phyloP scores from a whole-genome alignment of 2,888 invertebrate species.

The Criorhina ranunculi region DNA sequence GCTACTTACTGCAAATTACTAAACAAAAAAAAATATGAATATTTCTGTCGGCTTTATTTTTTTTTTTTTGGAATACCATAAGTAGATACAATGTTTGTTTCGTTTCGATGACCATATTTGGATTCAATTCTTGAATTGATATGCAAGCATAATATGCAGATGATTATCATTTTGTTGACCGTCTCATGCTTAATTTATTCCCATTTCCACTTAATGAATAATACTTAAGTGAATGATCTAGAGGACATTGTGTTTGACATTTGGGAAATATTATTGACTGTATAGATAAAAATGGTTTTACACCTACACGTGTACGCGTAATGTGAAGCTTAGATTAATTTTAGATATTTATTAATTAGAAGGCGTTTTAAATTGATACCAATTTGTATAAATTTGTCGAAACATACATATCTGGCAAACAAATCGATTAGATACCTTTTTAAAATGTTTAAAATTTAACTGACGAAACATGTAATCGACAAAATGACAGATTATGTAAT shows the following conservation, averaged over 20 bases:
- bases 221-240: conserved; percentile 43
- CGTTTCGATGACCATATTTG: conserved; percentile 32
- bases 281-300: not conserved
- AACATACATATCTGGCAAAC: too few relatives aligned
- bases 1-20: not conserved
- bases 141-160: conserved; percentile 22
- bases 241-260: conserved; percentile 25
- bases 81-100: not conserved
- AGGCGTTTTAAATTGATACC: not conserved
- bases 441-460: too few relatives aligned
- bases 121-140: conserved; percentile 13
- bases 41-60: not conserved
- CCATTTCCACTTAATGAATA: conserved; percentile 38
- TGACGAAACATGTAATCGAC: too few relatives aligned
- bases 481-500: too few relatives aligned
- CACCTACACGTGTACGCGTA: not conserved
- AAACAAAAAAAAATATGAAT: not conserved
- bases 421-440: too few relatives aligned
- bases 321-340: not conserved
- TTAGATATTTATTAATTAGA: not conserved
- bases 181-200: conserved; percentile 35
- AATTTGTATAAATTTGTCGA: not conserved
- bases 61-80: not conserved
- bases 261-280: not conserved
- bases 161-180: conserved; percentile 14